Conservation (phyloP, 2,797 vertebrate genomes). For the Oryzias dopingdopingensis region DNA sequence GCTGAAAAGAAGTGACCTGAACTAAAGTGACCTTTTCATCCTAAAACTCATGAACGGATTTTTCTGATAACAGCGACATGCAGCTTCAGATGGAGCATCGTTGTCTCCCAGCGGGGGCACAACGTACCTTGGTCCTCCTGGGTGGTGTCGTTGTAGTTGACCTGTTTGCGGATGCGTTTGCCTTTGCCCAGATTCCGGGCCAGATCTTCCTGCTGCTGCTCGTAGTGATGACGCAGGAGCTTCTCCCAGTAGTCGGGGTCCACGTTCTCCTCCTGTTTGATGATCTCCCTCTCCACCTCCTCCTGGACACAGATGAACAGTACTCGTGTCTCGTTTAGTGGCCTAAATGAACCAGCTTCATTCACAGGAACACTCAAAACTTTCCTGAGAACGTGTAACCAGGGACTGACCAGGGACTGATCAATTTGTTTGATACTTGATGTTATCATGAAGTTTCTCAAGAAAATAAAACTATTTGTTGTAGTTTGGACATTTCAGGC, state of each 20-base stretch:
- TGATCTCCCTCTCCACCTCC: constrained; percentile 96
- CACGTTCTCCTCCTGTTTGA: constrained; percentile 99
- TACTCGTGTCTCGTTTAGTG: not conserved
- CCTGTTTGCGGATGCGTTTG: constrained; percentile 96
- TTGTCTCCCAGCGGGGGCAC: too few species aligned
- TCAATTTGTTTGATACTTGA: too few species aligned
- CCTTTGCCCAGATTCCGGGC: constrained; percentile 96
- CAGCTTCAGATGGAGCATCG: not conserved
- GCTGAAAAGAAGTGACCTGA: constrained; percentile 1
- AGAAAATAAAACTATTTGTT: too few species aligned
- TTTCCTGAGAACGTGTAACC: too few species aligned
- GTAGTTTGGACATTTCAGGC: too few species aligned
- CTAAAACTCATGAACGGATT: too few species aligned
- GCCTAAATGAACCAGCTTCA: too few species aligned
- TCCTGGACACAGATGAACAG: constrained; percentile 75
- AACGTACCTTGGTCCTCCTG: constrained; percentile 97
- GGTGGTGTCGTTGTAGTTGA: constrained; percentile 98
- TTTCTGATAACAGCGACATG: not conserved
- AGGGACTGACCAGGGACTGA: too few species aligned
- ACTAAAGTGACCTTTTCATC: too few species aligned
- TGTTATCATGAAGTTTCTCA: too few species aligned
- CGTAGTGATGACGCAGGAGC: constrained; percentile 94
- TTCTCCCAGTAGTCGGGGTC: constrained; percentile 99
- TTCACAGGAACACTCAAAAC: too few species aligned
- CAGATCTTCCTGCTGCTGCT: constrained; percentile 98